These are phyloP conservation scores for Dryoscopus gambensis DNA, from an alignment of 2,113 vertebrate genomes.

Conservation along the genomic window DNA sequence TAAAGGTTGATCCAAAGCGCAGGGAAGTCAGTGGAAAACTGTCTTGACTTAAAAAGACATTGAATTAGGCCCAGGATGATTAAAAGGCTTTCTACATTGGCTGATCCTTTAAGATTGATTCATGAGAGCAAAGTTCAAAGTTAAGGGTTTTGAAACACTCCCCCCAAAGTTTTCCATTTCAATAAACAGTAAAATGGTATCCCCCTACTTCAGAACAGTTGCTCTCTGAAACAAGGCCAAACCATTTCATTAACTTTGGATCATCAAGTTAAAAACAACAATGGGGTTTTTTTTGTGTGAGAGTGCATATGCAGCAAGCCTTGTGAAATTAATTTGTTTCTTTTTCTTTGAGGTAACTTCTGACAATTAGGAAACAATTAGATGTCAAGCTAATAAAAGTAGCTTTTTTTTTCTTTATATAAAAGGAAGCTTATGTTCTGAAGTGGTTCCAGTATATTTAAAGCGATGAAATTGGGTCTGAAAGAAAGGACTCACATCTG, in stretches of 20 bases:
- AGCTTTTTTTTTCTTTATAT: background rate
- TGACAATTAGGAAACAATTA: conserved; percentile 27
- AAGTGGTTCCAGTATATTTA: conserved; percentile 14
- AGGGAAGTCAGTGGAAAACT: background rate
- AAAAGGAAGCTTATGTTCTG: conserved; percentile 16
- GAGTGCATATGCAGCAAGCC: background rate
- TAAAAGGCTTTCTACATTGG: background rate
- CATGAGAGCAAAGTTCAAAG: background rate
- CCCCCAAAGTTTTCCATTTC: background rate
- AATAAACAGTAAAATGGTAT: background rate
- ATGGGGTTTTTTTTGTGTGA: background rate
- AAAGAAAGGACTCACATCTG: conserved; percentile 51
- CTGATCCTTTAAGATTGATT: background rate
- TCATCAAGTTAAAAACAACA: background rate
- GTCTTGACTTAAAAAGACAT: background rate
- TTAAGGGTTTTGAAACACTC: background rate
- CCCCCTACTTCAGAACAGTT: background rate
- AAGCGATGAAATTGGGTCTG: background rate
- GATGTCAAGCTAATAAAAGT: background rate
- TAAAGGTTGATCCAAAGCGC: background rate
- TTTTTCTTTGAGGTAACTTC: background rate
- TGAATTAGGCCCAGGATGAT: background rate
- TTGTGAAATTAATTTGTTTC: background rate
- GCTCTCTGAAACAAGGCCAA: background rate
- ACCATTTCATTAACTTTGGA: background rate